A percentile compares a stretch with the other conserved stretches of the same genome.
phyloP scores from a whole-genome alignment of 2,113 vertebrate genomes.

The Equus quagga region DNA sequence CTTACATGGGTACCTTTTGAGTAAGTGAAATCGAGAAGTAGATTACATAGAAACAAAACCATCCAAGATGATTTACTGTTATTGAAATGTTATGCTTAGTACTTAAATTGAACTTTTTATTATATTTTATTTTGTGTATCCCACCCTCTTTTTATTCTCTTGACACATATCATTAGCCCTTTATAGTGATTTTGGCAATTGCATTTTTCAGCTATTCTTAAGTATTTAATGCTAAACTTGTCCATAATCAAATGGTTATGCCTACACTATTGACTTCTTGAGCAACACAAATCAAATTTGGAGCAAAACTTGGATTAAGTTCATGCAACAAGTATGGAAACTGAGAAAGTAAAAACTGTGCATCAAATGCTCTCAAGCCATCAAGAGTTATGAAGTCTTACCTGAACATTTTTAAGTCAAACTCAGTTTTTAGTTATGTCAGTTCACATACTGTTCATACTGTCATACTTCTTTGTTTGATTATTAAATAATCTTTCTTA shows the following conservation, averaged over 20 bases:
- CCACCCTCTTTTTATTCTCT: not conserved
- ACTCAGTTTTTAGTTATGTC: not conserved
- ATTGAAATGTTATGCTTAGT: not conserved
- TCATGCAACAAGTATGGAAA: not conserved
- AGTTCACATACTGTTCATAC: not conserved
- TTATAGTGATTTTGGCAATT: not conserved
- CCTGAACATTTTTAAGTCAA: not conserved
- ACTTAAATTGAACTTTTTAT: not conserved
- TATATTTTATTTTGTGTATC: not conserved
- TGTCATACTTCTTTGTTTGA: not conserved
- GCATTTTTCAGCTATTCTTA: not conserved
- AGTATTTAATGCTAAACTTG: not conserved
- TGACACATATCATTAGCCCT: not conserved
- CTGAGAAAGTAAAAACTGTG: not conserved
- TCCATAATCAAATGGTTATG: not conserved
- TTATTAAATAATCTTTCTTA: not conserved
- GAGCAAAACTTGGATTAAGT: not conserved
- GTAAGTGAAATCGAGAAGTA: not conserved
- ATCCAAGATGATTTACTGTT: no score
- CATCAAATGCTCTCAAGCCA: not conserved
- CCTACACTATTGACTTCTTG: not conserved
- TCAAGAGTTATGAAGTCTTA: not conserved
- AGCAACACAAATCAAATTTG: not conserved
- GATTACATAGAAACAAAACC: not conserved
- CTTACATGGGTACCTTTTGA: not conserved